Percentiles rank a stretch among this genome's conserved stretches.
Evolutionary conservation across 2,113 vertebrate species (phyloP).

Genomic region (Heloderma charlesbogerti): DNA sequence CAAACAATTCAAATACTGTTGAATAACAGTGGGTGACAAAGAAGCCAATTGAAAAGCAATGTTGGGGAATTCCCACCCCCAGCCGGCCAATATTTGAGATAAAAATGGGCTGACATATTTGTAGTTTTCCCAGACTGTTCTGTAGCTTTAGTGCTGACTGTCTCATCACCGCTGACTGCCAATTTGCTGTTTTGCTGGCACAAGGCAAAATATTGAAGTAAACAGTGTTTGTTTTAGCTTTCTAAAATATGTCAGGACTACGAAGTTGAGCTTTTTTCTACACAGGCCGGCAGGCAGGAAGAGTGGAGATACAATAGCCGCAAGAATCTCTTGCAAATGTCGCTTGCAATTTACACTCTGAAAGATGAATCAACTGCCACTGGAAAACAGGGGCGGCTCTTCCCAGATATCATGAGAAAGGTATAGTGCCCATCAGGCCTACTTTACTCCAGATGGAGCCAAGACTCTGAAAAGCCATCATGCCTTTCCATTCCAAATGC

Average conservation of each 20-base stretch:
- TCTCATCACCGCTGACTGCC: constrained; percentile 70
- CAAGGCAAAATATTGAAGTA: constrained; percentile 73
- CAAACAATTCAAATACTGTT: constrained; percentile 48
- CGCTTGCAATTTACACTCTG: constrained; percentile 54
- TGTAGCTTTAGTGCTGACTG: constrained; percentile 65
- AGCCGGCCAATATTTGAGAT: constrained; percentile 49
- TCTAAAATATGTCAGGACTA: constrained; percentile 73
- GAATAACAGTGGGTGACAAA: constrained; percentile 40
- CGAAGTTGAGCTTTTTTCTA: constrained; percentile 70
- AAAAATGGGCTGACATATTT: constrained; percentile 56
- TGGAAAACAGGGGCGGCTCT: constrained; percentile 51
- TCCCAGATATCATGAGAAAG: constrained; percentile 40
- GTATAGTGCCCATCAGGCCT: neutral
- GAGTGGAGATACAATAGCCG: constrained; percentile 63
- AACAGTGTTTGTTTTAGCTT: constrained; percentile 75
- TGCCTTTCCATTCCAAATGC: constrained; percentile 16
- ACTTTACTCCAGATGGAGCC: neutral
- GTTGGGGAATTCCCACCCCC: constrained; percentile 54
- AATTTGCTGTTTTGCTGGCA: constrained; percentile 74
- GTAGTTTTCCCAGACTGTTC: constrained; percentile 68
- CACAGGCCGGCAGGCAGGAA: constrained; percentile 68
- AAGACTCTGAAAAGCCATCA: constrained; percentile 8
- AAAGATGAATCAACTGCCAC: constrained; percentile 58
- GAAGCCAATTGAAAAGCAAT: constrained; percentile 57
- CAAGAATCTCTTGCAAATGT: constrained; percentile 64